Percentiles rank a stretch among this genome's conserved stretches.
Evolutionary conservation across 2,797 vertebrate species (phyloP).

Genomic region (Kryptopterus vitreolus): DNA sequence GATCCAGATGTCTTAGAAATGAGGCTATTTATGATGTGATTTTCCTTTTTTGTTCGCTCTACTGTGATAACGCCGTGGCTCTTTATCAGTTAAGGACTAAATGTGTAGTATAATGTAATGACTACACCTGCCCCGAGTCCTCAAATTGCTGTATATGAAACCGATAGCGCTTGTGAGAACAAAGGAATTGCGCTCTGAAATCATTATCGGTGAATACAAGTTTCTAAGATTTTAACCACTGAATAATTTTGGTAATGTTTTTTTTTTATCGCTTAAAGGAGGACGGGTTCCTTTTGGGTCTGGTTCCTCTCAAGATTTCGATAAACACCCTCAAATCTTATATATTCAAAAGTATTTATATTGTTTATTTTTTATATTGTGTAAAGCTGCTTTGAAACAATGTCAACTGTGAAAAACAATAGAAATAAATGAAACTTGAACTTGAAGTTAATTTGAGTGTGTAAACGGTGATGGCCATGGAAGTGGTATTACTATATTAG

Average conservation of each 20-base stretch:
- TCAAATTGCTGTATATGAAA: neutral
- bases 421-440: no score
- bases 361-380: no score
- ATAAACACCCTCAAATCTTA: no score
- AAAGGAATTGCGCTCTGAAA: neutral
- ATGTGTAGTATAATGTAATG: slow-evolving; percentile 3
- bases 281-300: no score
- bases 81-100: neutral
- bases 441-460: neutral
- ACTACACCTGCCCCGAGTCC: neutral
- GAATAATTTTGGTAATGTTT: no score
- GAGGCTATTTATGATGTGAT: neutral
- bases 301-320: no score
- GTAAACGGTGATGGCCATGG: neutral
- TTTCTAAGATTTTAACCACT: neutral
- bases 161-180: neutral
- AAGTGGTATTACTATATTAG: neutral
- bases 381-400: no score
- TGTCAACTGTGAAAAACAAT: no score
- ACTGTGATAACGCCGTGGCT: neutral
- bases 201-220: neutral
- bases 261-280: no score
- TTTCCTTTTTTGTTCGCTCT: neutral
- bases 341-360: no score
- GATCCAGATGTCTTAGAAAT: neutral